A percentile compares a stretch with the other conserved stretches of the same genome.
Evolutionary conservation across 2,888 invertebrate species (phyloP).

Genomic region (Diabrotica balteata): DNA sequence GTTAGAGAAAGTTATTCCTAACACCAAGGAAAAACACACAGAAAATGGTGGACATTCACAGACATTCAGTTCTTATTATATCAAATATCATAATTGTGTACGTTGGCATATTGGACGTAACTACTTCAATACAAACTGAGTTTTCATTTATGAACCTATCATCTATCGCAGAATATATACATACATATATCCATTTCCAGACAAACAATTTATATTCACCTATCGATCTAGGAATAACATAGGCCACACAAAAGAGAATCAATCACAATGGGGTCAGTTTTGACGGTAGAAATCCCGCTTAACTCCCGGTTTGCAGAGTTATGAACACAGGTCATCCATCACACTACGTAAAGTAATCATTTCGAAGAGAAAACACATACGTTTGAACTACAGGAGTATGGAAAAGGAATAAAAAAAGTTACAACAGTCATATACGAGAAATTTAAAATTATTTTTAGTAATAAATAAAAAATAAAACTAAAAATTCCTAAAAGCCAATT

Average conservation of each 20-base stretch:
- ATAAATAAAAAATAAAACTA: no score
- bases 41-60: no score
- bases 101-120: not conserved
- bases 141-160: constrained; percentile 6
- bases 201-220: constrained; percentile 23
- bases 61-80: no score
- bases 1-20: no score
- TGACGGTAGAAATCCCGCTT: constrained; percentile 19
- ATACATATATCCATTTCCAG: constrained; percentile 11
- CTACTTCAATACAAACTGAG: not conserved
- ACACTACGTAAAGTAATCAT: constrained; percentile 20
- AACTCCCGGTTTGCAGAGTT: constrained; percentile 28
- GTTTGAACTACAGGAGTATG: not conserved
- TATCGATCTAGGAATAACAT: constrained; percentile 18
- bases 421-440: no score
- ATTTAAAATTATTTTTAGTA: no score
- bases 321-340: constrained; percentile 31
- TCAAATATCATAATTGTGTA: no score
- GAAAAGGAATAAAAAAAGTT: no score
- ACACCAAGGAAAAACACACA: no score
- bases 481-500: no score
- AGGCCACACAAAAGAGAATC: constrained; percentile 11
- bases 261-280: constrained; percentile 20
- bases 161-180: not conserved
- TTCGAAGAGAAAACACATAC: constrained; percentile 15